Percentiles rank a stretch among this genome's conserved stretches.
Conservation (phyloP, 1,140 invertebrate species). For the Drepana arcuata region DNA sequence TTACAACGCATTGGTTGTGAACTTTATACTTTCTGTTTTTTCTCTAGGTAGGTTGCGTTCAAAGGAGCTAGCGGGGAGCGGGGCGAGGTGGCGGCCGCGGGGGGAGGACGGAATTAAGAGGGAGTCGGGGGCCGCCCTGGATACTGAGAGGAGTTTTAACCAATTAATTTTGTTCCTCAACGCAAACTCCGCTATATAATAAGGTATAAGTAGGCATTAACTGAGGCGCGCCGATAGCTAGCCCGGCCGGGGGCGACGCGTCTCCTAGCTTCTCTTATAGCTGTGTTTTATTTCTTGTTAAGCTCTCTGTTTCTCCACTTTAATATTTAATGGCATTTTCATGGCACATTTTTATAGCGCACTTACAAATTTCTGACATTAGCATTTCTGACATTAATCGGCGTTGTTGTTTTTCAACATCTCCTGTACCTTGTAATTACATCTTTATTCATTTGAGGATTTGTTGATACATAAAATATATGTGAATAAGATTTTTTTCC, state of each 20-base stretch:
- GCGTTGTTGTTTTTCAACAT: too few relatives aligned
- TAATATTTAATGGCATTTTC: constrained; percentile 72
- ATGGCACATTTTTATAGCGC: constrained; percentile 67
- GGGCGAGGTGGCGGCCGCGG: constrained; percentile 54
- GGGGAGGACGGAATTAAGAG: constrained; percentile 67
- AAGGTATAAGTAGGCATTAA: constrained; percentile 72
- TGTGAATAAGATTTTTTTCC: too few relatives aligned
- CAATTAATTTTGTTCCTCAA: constrained; percentile 75
- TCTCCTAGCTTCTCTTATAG: constrained; percentile 60
- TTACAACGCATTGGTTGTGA: constrained; percentile 44
- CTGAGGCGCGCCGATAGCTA: constrained; percentile 67
- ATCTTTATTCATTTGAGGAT: too few relatives aligned
- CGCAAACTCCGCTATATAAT: constrained; percentile 72
- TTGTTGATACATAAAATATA: too few relatives aligned
- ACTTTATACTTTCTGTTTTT: constrained; percentile 70
- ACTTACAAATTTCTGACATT: constrained; percentile 59
- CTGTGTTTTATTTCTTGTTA: constrained; percentile 71
- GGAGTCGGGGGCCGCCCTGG: constrained; percentile 62
- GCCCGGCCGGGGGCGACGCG: constrained; percentile 55
- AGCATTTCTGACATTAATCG: too few relatives aligned
- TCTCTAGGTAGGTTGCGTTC: constrained; percentile 68
- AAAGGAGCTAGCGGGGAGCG: constrained; percentile 55
- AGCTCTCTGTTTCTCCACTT: constrained; percentile 71
- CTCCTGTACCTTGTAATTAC: too few relatives aligned
- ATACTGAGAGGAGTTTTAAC: constrained; percentile 74